Evolutionary conservation across 2,888 invertebrate species (phyloP).

Genomic region (Lagria hirta): DNA sequence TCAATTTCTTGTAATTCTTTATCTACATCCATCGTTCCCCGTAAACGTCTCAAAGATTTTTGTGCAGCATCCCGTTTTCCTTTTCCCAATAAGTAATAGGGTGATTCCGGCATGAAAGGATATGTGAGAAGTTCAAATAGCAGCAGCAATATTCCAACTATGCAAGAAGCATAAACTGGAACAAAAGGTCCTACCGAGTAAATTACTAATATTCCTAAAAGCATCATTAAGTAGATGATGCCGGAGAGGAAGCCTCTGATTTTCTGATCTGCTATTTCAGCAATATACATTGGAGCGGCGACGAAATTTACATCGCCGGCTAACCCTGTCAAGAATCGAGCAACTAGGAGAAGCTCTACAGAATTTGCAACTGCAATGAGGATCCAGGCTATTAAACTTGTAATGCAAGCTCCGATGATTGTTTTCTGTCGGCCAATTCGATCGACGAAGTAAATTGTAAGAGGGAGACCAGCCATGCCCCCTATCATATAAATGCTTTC

Average conservation of each 20-base stretch:
- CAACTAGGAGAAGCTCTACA: constrained; percentile 45
- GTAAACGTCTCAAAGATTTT: constrained; percentile 42
- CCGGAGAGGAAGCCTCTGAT: constrained; percentile 51
- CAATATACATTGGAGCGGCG: constrained; percentile 52
- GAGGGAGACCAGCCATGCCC: constrained; percentile 46
- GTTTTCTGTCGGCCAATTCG: constrained; percentile 48
- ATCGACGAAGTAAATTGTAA: constrained; percentile 47
- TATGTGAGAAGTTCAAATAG: constrained; percentile 44
- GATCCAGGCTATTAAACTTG: constrained; percentile 48
- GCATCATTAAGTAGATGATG: constrained; percentile 52
- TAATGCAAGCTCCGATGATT: constrained; percentile 45
- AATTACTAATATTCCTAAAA: constrained; percentile 49
- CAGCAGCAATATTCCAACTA: constrained; percentile 42
- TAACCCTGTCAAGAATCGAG: constrained; percentile 49
- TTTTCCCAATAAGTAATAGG: constrained; percentile 49
- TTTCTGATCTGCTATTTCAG: constrained; percentile 52
- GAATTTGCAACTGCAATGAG: constrained; percentile 46
- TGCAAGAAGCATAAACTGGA: constrained; percentile 41
- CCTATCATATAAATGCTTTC: constrained; percentile 45
- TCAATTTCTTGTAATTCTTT: constrained; percentile 49
- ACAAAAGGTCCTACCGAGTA: constrained; percentile 48
- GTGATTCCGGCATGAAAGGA: constrained; percentile 49
- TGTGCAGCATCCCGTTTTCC: constrained; percentile 46
- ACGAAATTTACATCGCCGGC: constrained; percentile 52
- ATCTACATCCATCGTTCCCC: constrained; percentile 43